phyloP scores from a whole-genome alignment of 2,797 vertebrate species.

The Cichlasoma orientale region DNA sequence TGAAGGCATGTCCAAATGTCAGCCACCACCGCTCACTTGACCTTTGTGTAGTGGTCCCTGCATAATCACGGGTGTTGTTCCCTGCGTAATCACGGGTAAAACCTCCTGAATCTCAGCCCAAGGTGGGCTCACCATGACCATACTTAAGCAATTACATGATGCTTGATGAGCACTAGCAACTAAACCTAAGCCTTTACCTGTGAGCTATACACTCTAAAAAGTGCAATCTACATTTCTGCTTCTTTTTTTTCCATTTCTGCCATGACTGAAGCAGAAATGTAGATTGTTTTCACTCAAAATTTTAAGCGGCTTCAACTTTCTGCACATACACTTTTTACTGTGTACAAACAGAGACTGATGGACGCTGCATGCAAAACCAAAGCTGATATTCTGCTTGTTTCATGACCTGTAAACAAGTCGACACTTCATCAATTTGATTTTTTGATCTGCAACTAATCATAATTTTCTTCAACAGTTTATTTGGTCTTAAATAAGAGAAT shows the following conservation, averaged over 20 bases:
- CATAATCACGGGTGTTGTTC: not conserved
- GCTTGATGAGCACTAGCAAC: not conserved
- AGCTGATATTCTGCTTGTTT: not conserved
- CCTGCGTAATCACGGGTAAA: not conserved
- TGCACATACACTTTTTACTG: too few species aligned
- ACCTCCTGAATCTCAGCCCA: not conserved
- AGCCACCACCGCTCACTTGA: not conserved
- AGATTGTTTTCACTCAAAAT: too few species aligned
- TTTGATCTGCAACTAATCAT: not conserved
- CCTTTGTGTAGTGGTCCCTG: constrained; percentile 11
- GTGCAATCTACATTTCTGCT: too few species aligned
- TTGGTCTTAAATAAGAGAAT: not conserved
- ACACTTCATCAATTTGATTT: not conserved
- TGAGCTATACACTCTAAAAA: not conserved
- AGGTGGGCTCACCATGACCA: not conserved
- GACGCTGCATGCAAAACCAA: not conserved
- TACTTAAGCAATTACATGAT: not conserved
- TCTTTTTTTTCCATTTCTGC: too few species aligned
- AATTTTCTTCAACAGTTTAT: not conserved
- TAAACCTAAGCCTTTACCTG: not conserved
- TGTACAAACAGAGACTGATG: too few species aligned
- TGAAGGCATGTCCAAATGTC: not conserved
- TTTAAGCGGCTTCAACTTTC: too few species aligned
- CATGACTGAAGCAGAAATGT: too few species aligned
- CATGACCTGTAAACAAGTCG: not conserved